Conservation (phyloP, 1,140 invertebrate species). For the Ctenoplectra terminalis region DNA sequence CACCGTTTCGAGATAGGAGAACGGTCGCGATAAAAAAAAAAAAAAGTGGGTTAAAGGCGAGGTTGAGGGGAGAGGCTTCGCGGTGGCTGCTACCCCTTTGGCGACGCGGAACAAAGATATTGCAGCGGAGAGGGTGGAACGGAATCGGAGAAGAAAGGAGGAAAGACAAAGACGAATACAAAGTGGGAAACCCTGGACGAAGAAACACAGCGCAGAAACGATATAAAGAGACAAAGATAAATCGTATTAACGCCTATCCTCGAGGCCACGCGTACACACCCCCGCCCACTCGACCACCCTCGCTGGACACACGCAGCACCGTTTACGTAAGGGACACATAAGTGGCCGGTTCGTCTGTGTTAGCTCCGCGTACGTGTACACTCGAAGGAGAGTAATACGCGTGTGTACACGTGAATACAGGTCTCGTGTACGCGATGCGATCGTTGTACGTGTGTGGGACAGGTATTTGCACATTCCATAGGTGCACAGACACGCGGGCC, state of each 20-base stretch:
- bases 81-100: conserved; percentile 3
- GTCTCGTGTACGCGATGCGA: neutral
- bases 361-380: neutral
- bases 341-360: neutral
- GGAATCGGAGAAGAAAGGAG: neutral
- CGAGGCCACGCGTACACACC: neutral
- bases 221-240: conserved; percentile 44
- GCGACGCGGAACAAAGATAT: conserved; percentile 33
- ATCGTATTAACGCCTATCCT: conserved; percentile 50
- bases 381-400: neutral
- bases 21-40: conserved; percentile 46
- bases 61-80: neutral
- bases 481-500: conserved; percentile 24
- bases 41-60: conserved; percentile 56
- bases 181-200: too few relatives aligned
- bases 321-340: conserved; percentile 2
- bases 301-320: neutral
- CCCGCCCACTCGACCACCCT: neutral
- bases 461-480: conserved; percentile 50
- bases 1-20: neutral
- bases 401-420: neutral
- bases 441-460: neutral
- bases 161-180: neutral
- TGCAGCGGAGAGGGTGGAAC: neutral
- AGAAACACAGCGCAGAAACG: conserved; percentile 4